Conservation (phyloP, 2,888 invertebrate species). For the Nebria salina region DNA sequence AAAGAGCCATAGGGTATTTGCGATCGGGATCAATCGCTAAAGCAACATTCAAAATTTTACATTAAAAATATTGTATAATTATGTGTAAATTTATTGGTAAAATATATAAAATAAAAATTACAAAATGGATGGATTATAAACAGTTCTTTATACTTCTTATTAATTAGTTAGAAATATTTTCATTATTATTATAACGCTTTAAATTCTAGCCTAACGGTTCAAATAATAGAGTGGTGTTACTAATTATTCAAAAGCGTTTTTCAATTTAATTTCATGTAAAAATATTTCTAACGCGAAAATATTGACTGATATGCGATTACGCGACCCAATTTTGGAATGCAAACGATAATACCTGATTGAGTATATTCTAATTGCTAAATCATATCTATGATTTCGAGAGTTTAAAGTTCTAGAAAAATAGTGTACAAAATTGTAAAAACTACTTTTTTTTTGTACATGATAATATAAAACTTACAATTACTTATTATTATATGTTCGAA, state of each 20-base stretch:
- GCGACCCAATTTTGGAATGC: neutral
- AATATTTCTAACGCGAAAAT: neutral
- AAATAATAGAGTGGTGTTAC: no score
- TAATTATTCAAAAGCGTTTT: no score
- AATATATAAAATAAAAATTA: neutral
- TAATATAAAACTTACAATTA: slow-evolving; percentile 13
- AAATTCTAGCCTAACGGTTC: no score
- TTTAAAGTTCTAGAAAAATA: slow-evolving; percentile 8
- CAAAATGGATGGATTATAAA: slow-evolving; percentile 12
- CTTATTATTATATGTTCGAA: slow-evolving; percentile 4
- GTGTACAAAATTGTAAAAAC: slow-evolving; percentile 7
- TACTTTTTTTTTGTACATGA: slow-evolving; percentile 12
- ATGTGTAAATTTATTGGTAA: slow-evolving; percentile 11
- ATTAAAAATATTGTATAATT: slow-evolving; percentile 1
- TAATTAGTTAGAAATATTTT: neutral
- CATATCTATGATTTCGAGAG: neutral
- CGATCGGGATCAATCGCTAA: slow-evolving; percentile 69
- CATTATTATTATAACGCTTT: no score
- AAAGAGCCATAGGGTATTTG: slow-evolving; percentile 66
- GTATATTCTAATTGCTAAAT: neutral
- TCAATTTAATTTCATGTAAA: neutral
- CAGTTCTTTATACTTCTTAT: neutral
- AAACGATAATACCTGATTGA: neutral
- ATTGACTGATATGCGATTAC: neutral
- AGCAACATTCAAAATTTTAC: slow-evolving; percentile 66